Base-by-base conservation (phyloP, 2,113 vertebrate species). In the Jacana jacana region DNA sequence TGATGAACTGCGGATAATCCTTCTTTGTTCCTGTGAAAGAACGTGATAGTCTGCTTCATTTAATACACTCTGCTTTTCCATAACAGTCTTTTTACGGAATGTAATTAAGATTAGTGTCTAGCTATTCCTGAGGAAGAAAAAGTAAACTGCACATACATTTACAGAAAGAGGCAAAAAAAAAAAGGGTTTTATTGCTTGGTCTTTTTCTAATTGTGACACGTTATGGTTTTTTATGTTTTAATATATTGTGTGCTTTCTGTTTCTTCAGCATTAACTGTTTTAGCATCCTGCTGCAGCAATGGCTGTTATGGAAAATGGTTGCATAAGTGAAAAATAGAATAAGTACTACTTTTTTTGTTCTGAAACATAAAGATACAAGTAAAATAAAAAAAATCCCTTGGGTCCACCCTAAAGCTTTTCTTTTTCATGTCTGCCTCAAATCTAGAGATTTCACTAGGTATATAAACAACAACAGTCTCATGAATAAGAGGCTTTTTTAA, bases 51-150 rank as follows among this genome's bases (percentile, higher is more conserved):
- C 81, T 89, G 64, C 81, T 89, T 95, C 84, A 92, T 89, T 94
- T 93, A 91, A 93, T 94, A 86, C 77, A 85, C 42, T 75, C 55
- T 51, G 33, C n/a, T 95, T 95, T 94, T 95, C 89, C 49, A 76
- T 95, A 95, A 86, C 52, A 69, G 44, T 79, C 76, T 86, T 91
- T 87, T 85, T 46, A 87, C 75, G 44, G 81, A 82, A 85, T 48
- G 66, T 95, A 95, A 95, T 96, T 96, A 96, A 94, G 89, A 93
- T 96, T 88, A 94, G 87, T 86, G 68, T 78, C 92, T 91, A 81
- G 44, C 23, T 80, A 88, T 92, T 92, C 84, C 61, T 1, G 0
- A 80, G 48, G 31, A 89, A 44, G 13, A 81, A 96, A 75, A 94
- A 81, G 51, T 89, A 92, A 91, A 88, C 78, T 73, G 73, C 65